Evolutionary conservation across 2,888 invertebrate genomes (phyloP), one percentile per base, ranked within the genome.

Genomic region (Malacosoma neustria): DNA sequence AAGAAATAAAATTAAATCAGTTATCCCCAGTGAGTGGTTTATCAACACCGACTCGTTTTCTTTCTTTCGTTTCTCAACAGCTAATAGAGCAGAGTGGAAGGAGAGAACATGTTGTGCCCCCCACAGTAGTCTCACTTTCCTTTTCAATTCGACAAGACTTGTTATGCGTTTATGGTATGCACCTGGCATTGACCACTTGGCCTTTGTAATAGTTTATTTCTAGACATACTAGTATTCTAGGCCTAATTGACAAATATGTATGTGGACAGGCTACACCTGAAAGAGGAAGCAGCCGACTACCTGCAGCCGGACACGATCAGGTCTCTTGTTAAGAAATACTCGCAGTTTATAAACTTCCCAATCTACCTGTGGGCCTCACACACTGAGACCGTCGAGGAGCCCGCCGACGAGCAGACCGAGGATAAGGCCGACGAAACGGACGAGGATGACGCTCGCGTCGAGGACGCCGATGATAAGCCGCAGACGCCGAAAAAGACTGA

Each of bases 331-430:
- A 94, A 94, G 84, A 99, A 99, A 80, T 99, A 99, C 86, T 98
- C 98, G 3, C 99, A 99, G 87, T 99, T 99, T 85, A 99, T 99
- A 73, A 99, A 98, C 82, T 99, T 99, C 90, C 96, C 97, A 43
- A 99, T 99, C 72, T 93, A 93, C 79, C 81, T 99, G 72, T 99
- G 98, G 98, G 90, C 93, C 39, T 88, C 89, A 56, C 87, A 84
- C 85, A 54, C 56, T 41, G 56, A 54, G 47, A 54, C 57, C 42
- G 58, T 58, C 3, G 51, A 54, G 46, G 58, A 55, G 47, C 33
- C 48, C n/a, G 46, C 36, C 15, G 47, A 38, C 14, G 49, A 40
- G 13, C 9, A 14, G 22, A 13, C 13, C 3, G 14, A 38, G 38
- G 39, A 33, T 5, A 57, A 59, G 38, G 72, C 65, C 40, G 79